Conservation (phyloP, 2,888 invertebrate species). For the Leucophenga montana region DNA sequence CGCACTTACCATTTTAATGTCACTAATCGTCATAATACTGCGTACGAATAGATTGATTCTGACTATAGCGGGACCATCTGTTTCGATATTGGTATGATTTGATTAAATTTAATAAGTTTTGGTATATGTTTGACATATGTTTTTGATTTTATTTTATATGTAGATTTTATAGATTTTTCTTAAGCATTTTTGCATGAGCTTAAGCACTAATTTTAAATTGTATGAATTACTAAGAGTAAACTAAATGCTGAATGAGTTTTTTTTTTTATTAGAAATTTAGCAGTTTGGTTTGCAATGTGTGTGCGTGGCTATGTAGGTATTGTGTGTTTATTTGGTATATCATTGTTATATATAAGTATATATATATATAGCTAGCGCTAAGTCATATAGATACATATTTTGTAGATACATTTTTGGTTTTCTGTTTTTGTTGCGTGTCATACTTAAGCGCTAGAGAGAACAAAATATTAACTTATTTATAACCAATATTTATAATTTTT, state of each 20-base stretch:
- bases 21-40: slow-evolving; percentile 98
- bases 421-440: background rate
- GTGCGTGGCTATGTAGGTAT: background rate
- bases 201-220: too few species aligned
- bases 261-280: too few species aligned
- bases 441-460: slow-evolving; percentile 3
- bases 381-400: slow-evolving; percentile 18
- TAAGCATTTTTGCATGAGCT: too few species aligned
- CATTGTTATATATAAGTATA: background rate
- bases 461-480: slow-evolving; percentile 35
- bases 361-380: slow-evolving; percentile 23
- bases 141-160: slow-evolving; percentile 12
- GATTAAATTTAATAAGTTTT: slow-evolving; percentile 17
- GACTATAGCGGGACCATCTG: slow-evolving; percentile 97
- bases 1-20: slow-evolving; percentile 98
- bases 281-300: too few species aligned
- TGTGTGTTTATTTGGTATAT: background rate
- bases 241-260: slow-evolving; percentile 26
- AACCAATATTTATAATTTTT: slow-evolving; percentile 43
- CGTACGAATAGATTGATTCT: slow-evolving; percentile 98
- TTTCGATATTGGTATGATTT: slow-evolving; percentile 56
- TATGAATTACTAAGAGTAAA: slow-evolving; percentile 33
- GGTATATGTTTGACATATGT: slow-evolving; percentile 13
- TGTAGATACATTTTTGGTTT: slow-evolving; percentile 27
- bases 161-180: slow-evolving; percentile 41